Percentiles rank a stretch among this genome's conserved stretches.
These are phyloP conservation scores for Eugnorisma glareosa DNA, from an alignment of 2,888 invertebrate species.

Conservation along the genomic window DNA sequence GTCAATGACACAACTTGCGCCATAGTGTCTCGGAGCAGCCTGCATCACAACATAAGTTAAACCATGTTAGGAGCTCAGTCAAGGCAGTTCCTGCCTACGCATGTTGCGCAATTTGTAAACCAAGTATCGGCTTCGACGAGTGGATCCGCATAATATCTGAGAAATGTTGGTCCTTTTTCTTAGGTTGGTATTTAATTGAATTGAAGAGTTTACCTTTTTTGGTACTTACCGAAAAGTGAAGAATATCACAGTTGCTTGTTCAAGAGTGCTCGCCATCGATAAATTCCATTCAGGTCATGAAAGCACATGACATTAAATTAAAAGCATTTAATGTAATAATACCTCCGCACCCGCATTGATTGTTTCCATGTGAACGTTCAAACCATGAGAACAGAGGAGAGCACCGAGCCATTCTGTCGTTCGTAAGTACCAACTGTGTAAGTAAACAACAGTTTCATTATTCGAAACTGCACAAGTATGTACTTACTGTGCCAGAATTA, in stretches of 20 bases:
- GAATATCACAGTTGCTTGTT: constrained; percentile 16
- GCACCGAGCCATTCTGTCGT: constrained; percentile 75
- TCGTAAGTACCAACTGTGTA: constrained; percentile 66
- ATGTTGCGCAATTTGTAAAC: constrained; percentile 69
- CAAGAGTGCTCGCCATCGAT: constrained; percentile 47
- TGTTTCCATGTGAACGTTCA: constrained; percentile 85
- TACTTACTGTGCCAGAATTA: constrained; percentile 49
- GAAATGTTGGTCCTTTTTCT: background rate
- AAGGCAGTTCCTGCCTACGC: constrained; percentile 75
- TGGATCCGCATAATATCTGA: constrained; percentile 20
- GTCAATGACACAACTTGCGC: constrained; percentile 67
- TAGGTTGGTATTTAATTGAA: background rate
- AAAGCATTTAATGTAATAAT: constrained; percentile 79
- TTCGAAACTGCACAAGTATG: constrained; percentile 53
- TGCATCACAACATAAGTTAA: constrained; percentile 61
- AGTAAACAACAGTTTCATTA: constrained; percentile 68
- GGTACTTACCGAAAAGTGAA: background rate
- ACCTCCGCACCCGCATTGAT: constrained; percentile 82
- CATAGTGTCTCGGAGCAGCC: constrained; percentile 69
- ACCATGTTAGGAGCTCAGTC: constrained; percentile 74
- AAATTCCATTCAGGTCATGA: constrained; percentile 58
- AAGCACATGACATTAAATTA: constrained; percentile 74
- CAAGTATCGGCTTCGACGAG: constrained; percentile 44
- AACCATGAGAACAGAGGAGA: constrained; percentile 83
- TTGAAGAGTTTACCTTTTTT: background rate